Percentiles rank a stretch among this genome's conserved stretches.
These are phyloP conservation scores for Pammene fasciana DNA, from an alignment of 2,888 invertebrate genomes.

Conservation along the genomic window DNA sequence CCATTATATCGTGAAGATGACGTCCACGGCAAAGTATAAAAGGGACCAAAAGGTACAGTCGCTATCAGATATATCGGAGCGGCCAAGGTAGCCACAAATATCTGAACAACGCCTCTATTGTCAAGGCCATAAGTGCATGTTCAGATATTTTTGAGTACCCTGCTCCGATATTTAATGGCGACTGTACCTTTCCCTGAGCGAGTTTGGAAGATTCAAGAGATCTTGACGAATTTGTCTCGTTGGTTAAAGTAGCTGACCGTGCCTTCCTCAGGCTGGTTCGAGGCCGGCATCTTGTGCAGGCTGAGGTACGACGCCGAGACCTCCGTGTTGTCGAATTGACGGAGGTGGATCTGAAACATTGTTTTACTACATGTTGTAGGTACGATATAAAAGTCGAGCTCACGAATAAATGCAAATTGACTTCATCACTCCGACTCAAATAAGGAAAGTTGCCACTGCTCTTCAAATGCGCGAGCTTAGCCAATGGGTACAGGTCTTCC, in stretches of 20 bases:
- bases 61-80: too few relatives aligned
- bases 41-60: too few relatives aligned
- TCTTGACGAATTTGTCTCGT: constrained; percentile 70
- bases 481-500: constrained; percentile 91
- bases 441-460: constrained; percentile 96
- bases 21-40: too few relatives aligned
- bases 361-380: neutral
- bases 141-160: too few relatives aligned
- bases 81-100: too few relatives aligned
- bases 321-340: constrained; percentile 87
- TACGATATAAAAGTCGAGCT: constrained; percentile 44
- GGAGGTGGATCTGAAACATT: constrained; percentile 86
- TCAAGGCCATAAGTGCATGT: too few relatives aligned
- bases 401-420: constrained; percentile 94
- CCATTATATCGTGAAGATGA: too few relatives aligned
- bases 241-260: constrained; percentile 76
- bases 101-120: too few relatives aligned
- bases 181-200: too few relatives aligned
- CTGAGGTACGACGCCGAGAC: constrained; percentile 83
- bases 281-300: constrained; percentile 69
- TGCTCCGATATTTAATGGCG: too few relatives aligned
- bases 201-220: constrained; percentile 52
- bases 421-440: constrained; percentile 93
- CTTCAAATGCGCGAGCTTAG: constrained; percentile 93
- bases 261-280: constrained; percentile 63